A percentile compares a stretch with the other conserved stretches of the same genome.
Conservation (phyloP, 2,888 invertebrate genomes). For the Strigamia transsilvanica region DNA sequence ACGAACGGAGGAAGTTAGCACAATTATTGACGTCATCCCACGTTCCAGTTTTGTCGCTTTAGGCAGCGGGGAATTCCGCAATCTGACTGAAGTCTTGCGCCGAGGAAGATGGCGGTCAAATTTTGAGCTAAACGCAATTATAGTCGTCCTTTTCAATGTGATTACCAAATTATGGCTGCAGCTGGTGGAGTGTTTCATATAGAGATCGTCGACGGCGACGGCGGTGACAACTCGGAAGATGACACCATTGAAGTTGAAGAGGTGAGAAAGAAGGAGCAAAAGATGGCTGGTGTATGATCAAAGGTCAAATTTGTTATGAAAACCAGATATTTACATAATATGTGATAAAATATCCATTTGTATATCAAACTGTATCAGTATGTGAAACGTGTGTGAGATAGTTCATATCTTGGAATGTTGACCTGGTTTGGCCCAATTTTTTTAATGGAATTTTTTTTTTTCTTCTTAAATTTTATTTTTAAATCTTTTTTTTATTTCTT, state of each 20-base stretch:
- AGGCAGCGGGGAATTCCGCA: not conserved
- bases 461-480: not conserved
- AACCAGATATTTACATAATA: conserved; percentile 66
- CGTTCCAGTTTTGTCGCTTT: not conserved
- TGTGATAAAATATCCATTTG: not conserved
- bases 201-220: conserved; percentile 70
- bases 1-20: not conserved
- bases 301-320: conserved; percentile 21
- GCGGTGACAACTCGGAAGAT: conserved; percentile 77
- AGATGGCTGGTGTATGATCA: not conserved
- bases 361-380: not conserved
- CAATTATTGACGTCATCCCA: not conserved
- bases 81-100: not conserved
- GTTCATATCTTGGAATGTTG: conserved; percentile 41
- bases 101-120: conserved; percentile 31
- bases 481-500: not conserved
- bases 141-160: conserved; percentile 24
- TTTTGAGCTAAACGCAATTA: conserved; percentile 32
- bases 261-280: conserved; percentile 28
- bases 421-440: not conserved
- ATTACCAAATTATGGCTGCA: conserved; percentile 14
- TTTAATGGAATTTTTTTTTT: not conserved
- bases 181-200: conserved; percentile 88
- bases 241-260: conserved; percentile 87
- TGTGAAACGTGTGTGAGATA: conserved; percentile 12